Conservation (phyloP, 1,140 invertebrate genomes). For the Drosophila bocqueti region DNA sequence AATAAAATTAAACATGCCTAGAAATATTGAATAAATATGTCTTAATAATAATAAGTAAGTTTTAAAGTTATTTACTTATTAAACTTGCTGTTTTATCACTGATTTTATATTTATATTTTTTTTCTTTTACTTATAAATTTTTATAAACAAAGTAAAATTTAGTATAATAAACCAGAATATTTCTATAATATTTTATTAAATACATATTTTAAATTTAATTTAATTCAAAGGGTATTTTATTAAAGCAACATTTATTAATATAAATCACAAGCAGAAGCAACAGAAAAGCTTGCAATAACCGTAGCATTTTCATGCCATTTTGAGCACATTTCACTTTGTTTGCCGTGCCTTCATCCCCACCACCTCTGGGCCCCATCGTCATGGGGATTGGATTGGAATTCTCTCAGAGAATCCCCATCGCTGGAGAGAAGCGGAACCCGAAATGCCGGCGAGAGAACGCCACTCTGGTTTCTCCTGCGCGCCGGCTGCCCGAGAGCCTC, state of each 20-base stretch:
- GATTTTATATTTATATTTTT: background rate
- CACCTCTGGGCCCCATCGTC: background rate
- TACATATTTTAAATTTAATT: too few relatives aligned
- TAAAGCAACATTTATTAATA: too few relatives aligned
- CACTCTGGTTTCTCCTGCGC: conserved; percentile 24
- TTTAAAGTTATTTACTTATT: too few relatives aligned
- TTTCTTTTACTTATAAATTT: too few relatives aligned
- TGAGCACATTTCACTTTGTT: conserved; percentile 7
- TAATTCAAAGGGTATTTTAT: background rate
- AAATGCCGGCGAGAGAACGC: conserved; percentile 2
- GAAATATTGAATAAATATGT: too few relatives aligned
- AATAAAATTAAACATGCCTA: too few relatives aligned
- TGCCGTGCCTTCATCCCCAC: background rate
- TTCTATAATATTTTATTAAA: too few relatives aligned
- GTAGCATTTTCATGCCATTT: background rate
- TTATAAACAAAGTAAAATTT: background rate
- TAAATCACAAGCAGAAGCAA: background rate
- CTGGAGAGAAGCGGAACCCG: background rate
- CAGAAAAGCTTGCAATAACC: conserved; percentile 4
- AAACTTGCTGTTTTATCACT: background rate
- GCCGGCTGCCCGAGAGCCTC: conserved; percentile 28
- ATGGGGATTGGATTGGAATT: background rate
- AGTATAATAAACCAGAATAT: background rate
- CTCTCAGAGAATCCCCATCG: conserved; percentile 8
- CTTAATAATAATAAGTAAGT: too few relatives aligned